Percentiles rank a stretch among this genome's conserved stretches.
Conservation (phyloP, 1,140 invertebrate genomes). For the Lordiphosa collinella region DNA sequence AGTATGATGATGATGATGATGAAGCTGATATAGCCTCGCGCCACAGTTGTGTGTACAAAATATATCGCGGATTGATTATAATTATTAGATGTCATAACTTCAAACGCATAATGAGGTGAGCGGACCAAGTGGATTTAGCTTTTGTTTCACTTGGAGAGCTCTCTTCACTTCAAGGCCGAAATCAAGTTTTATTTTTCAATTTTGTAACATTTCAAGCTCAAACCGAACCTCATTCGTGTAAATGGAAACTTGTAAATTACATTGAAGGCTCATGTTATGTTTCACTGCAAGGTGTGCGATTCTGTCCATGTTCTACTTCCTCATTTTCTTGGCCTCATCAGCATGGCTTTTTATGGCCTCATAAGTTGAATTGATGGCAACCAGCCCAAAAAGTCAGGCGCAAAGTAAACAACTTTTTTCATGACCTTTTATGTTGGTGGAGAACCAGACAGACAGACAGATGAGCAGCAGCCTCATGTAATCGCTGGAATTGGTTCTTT, state of each 20-base stretch:
- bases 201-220: neutral
- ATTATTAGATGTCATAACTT: slow-evolving; percentile 43
- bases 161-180: slow-evolving; percentile 16
- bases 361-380: slow-evolving; percentile 17
- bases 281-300: slow-evolving; percentile 19
- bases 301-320: slow-evolving; percentile 12
- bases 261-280: slow-evolving; percentile 41
- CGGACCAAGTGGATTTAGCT: slow-evolving; percentile 4
- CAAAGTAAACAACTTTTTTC: slow-evolving; percentile 45
- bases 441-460: slow-evolving; percentile 9
- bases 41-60: slow-evolving; percentile 19
- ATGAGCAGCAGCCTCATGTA: slow-evolving; percentile 26
- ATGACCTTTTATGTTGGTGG: slow-evolving; percentile 52
- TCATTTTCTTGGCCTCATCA: slow-evolving; percentile 1
- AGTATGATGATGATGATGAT: slow-evolving; percentile 1
- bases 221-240: slow-evolving; percentile 13
- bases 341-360: slow-evolving; percentile 49
- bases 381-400: slow-evolving; percentile 1
- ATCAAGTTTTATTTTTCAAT: slow-evolving; percentile 14
- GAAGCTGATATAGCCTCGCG: neutral
- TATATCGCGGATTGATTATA: slow-evolving; percentile 24
- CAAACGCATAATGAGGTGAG: slow-evolving; percentile 17
- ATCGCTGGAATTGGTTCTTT: slow-evolving; percentile 38
- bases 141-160: too few species aligned
- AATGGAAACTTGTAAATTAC: slow-evolving; percentile 51